Conservation (phyloP, 2,113 vertebrate genomes). For the Nycticryphes semicollaris region DNA sequence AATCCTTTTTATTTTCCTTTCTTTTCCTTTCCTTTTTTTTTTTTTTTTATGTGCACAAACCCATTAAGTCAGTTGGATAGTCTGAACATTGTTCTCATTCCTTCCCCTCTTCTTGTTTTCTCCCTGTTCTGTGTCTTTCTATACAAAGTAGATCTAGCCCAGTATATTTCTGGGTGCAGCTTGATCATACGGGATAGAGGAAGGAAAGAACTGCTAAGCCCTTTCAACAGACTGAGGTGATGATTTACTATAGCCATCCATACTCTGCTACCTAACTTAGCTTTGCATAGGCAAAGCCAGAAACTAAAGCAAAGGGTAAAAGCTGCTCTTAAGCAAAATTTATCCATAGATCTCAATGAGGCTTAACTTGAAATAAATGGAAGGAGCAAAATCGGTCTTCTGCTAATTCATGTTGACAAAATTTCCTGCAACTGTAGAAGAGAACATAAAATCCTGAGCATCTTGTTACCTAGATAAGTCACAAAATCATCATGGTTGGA, state of each 20-base stretch:
- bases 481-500: too few species aligned
- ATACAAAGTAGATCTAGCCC: neutral
- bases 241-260: neutral
- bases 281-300: neutral
- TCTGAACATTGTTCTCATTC: neutral
- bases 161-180: neutral
- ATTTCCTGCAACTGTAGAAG: neutral
- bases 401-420: neutral
- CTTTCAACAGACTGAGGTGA: neutral
- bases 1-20: neutral
- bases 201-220: neutral
- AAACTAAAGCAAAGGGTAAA: neutral
- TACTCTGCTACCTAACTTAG: neutral
- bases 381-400: neutral
- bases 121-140: neutral
- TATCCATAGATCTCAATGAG: neutral
- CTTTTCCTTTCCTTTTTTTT: too few species aligned
- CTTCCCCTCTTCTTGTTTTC: neutral
- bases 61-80: neutral
- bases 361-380: neutral
- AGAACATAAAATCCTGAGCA: neutral
- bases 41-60: neutral
- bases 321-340: neutral
- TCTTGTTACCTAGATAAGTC: neutral
- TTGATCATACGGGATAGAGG: neutral